Evolutionary conservation across 2,797 vertebrate genomes (phyloP).

Genomic region (Anableps anableps): DNA sequence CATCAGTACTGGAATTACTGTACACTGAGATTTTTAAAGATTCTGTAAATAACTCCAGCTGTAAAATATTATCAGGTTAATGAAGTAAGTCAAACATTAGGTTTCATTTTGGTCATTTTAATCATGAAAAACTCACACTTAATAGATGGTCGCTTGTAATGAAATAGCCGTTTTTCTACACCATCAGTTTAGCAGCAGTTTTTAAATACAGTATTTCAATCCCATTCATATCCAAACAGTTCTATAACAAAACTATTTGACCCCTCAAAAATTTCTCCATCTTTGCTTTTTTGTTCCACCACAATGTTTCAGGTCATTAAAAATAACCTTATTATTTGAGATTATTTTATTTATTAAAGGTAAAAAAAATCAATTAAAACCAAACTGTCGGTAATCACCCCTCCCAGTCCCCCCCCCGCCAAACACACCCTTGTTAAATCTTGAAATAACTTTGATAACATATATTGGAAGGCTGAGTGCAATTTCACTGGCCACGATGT

Average conservation of each 20-base stretch:
- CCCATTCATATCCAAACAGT: neutral
- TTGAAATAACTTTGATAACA: neutral
- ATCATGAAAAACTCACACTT: neutral
- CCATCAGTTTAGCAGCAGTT: neutral
- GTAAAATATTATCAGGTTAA: neutral
- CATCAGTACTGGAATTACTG: slow-evolving; percentile 34
- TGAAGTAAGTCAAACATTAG: neutral
- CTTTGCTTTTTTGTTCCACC: neutral
- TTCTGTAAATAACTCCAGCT: neutral
- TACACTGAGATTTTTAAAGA: slow-evolving; percentile 35
- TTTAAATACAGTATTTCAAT: neutral
- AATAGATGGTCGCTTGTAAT: neutral
- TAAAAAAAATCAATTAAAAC: neutral
- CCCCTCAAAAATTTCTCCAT: neutral
- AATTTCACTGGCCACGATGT: too few relatives aligned
- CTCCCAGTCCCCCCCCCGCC: too few relatives aligned
- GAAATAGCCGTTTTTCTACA: neutral
- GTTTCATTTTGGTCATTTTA: neutral
- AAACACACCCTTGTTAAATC: neutral
- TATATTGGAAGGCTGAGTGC: too few relatives aligned
- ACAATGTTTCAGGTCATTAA: neutral
- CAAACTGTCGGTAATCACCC: neutral
- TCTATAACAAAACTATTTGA: neutral
- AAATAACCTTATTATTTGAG: neutral
- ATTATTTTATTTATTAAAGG: neutral